Evolutionary conservation across 2,888 invertebrate genomes (phyloP).

Genomic region (Fabriciana adippe): DNA sequence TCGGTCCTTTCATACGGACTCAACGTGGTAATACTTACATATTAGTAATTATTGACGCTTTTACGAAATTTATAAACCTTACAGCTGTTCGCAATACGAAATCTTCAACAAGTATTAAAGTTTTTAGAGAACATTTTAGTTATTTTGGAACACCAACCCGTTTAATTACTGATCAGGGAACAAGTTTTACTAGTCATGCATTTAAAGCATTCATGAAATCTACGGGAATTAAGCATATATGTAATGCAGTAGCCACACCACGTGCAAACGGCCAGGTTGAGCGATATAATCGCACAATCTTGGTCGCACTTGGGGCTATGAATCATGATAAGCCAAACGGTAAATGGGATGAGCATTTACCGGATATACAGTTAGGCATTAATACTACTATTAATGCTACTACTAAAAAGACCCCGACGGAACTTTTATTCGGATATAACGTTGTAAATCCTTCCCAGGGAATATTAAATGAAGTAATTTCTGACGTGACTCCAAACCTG

Average conservation of each 20-base stretch:
- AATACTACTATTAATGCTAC: slow-evolving; percentile 34
- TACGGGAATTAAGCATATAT: slow-evolving; percentile 41
- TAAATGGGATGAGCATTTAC: slow-evolving; percentile 32
- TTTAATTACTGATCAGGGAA: slow-evolving; percentile 57
- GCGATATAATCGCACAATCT: slow-evolving; percentile 30
- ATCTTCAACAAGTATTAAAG: slow-evolving; percentile 46
- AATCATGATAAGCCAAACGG: slow-evolving; percentile 21
- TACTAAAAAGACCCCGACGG: slow-evolving; percentile 32
- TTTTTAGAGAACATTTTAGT: slow-evolving; percentile 44
- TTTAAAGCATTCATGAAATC: slow-evolving; percentile 50
- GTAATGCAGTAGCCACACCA: slow-evolving; percentile 44
- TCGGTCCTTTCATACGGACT: slow-evolving; percentile 58
- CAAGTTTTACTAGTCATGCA: slow-evolving; percentile 50
- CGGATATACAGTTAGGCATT: slow-evolving; percentile 36
- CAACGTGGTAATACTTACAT: slow-evolving; percentile 48
- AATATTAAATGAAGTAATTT: no score
- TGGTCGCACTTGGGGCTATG: slow-evolving; percentile 20
- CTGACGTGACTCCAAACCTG: no score
- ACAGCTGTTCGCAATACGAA: slow-evolving; percentile 48
- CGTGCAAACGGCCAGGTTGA: slow-evolving; percentile 47
- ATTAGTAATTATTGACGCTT: slow-evolving; percentile 54
- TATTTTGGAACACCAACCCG: slow-evolving; percentile 36
- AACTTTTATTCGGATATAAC: slow-evolving; percentile 49
- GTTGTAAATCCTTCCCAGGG: background rate
- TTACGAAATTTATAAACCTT: slow-evolving; percentile 54